Percentiles rank a stretch among this genome's conserved stretches.
Evolutionary conservation across 2,888 invertebrate species (phyloP).

Genomic region (Listrodromus nycthemerus): DNA sequence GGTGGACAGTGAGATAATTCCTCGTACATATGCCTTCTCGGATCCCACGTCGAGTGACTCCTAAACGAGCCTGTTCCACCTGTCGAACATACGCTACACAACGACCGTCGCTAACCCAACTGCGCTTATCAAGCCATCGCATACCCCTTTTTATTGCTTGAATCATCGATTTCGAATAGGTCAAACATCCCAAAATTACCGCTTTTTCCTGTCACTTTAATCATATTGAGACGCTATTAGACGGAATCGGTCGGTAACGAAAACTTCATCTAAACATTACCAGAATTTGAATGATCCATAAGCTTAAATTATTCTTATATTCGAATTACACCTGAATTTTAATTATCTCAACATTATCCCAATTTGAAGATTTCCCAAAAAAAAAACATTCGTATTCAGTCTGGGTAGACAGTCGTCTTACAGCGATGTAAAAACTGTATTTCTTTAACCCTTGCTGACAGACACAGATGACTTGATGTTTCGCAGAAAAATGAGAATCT

Average conservation of each 20-base stretch:
- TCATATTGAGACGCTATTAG: not conserved
- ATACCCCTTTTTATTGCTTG: constrained; percentile 19
- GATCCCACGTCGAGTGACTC: constrained; percentile 94
- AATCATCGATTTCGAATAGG: constrained; percentile 33
- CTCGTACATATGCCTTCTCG: constrained; percentile 95
- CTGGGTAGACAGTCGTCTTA: too few relatives aligned
- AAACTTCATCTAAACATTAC: too few relatives aligned
- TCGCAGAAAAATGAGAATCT: not conserved
- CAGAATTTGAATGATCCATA: too few relatives aligned
- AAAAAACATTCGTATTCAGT: too few relatives aligned
- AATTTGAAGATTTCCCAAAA: too few relatives aligned
- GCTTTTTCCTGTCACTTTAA: constrained; percentile 4
- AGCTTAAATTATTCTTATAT: too few relatives aligned
- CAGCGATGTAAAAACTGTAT: too few relatives aligned
- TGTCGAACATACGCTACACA: constrained; percentile 80
- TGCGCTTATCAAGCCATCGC: constrained; percentile 79
- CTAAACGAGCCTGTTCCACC: constrained; percentile 85
- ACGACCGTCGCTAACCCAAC: constrained; percentile 81
- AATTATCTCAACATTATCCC: too few relatives aligned
- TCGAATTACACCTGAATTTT: too few relatives aligned
- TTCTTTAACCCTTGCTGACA: too few relatives aligned
- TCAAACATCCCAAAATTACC: not conserved
- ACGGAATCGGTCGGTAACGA: not conserved
- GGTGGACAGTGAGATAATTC: constrained; percentile 90
- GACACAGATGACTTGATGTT: not conserved